Evolutionary conservation across 2,797 vertebrate species (phyloP).

Genomic region (Clarias fuscus): DNA sequence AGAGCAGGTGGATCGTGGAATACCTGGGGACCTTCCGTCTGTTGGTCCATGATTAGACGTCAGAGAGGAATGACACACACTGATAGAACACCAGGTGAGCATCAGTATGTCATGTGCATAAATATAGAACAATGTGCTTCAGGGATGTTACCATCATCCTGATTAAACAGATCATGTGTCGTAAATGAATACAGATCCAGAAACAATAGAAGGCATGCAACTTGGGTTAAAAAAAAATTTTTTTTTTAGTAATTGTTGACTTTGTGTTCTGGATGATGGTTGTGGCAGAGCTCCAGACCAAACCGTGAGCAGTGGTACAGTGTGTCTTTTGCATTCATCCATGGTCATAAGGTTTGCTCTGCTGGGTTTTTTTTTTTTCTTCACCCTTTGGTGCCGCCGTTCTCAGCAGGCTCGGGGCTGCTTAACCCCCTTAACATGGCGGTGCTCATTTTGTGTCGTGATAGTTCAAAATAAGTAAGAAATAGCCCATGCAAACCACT

Average conservation of each 20-base stretch:
- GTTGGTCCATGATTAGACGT: slow-evolving; percentile 46
- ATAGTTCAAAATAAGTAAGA: not conserved
- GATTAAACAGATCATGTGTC: not conserved
- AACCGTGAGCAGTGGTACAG: not conserved
- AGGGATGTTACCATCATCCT: not conserved
- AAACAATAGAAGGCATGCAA: not conserved
- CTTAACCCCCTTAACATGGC: not conserved
- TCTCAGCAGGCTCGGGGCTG: not conserved
- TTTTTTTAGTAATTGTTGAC: not conserved
- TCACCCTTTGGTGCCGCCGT: not conserved
- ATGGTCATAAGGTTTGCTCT: not conserved
- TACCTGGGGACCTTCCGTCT: slow-evolving; percentile 58
- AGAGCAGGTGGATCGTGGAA: slow-evolving; percentile 57
- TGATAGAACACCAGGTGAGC: slow-evolving; percentile 27
- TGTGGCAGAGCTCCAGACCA: not conserved
- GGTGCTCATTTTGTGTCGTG: not conserved
- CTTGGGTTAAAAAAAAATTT: too few species aligned
- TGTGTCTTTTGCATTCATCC: not conserved
- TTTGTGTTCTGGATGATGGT: not conserved
- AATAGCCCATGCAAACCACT: not conserved
- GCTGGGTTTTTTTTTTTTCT: not conserved
- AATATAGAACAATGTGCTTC: slow-evolving; percentile 14
- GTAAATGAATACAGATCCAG: not conserved
- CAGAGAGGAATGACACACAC: slow-evolving; percentile 43
- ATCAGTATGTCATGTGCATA: slow-evolving; percentile 29